These are phyloP conservation scores for Saccostrea echinata DNA, from an alignment of 1,140 invertebrate genomes.

Conservation along the genomic window DNA sequence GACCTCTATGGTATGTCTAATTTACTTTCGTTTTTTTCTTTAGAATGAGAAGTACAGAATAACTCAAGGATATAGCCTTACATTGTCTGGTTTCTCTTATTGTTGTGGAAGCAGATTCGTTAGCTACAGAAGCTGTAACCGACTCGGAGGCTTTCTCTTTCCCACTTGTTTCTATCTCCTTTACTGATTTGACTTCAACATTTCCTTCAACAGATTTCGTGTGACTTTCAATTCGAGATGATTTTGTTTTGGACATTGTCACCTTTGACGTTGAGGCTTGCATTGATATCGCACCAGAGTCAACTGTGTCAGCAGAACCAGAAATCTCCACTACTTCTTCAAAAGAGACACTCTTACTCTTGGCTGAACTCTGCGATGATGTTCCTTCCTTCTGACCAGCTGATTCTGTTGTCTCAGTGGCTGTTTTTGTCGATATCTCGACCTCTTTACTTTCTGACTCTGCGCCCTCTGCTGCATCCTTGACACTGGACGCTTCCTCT, in stretches of 20 bases:
- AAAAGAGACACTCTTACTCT: slow-evolving; percentile 33
- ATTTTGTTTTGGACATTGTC: background rate
- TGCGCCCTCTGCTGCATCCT: background rate
- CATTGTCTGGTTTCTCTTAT: background rate
- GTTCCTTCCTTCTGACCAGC: background rate
- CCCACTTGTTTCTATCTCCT: background rate
- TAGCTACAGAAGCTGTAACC: background rate
- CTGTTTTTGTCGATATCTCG: background rate
- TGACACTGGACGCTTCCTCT: background rate
- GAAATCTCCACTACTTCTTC: background rate
- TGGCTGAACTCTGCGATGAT: background rate
- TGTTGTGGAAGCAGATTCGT: background rate
- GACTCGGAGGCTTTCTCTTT: background rate
- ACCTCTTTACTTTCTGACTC: background rate
- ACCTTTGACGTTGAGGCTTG: background rate
- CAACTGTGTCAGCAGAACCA: slow-evolving; percentile 3
- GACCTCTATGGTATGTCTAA: no score
- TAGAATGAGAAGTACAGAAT: no score
- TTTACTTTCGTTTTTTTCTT: no score
- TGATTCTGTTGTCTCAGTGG: background rate
- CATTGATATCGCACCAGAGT: background rate
- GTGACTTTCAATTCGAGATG: background rate
- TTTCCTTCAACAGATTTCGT: background rate
- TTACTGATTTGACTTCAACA: background rate
- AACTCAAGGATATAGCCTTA: background rate